Percentiles rank a stretch among this genome's conserved stretches.
Evolutionary conservation across 2,113 vertebrate species (phyloP).

Genomic region (Galemys pyrenaicus): DNA sequence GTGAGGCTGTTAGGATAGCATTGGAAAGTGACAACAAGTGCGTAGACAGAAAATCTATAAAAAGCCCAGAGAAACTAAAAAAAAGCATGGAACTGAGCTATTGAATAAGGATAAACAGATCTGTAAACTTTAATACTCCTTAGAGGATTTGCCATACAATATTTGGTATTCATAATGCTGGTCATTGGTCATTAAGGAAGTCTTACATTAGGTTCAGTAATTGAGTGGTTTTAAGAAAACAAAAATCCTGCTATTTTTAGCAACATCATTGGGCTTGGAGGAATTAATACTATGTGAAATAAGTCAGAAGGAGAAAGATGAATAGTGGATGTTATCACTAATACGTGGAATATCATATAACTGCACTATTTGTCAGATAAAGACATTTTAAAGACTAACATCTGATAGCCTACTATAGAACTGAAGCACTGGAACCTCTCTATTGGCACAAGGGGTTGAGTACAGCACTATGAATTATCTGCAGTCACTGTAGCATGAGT

Average conservation of each 20-base stretch:
- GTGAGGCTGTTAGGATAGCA: neutral
- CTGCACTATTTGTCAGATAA: no score
- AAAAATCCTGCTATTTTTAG: neutral
- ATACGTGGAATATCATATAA: no score
- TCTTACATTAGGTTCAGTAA: neutral
- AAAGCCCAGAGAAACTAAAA: neutral
- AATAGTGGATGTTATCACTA: no score
- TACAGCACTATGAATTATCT: no score
- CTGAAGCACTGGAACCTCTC: no score
- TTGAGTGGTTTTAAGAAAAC: neutral
- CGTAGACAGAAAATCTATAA: slow-evolving; percentile 52
- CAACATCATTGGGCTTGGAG: no score
- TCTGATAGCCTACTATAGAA: no score
- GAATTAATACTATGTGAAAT: no score
- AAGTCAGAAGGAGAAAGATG: no score
- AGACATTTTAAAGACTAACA: no score
- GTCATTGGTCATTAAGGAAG: neutral
- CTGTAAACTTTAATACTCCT: neutral
- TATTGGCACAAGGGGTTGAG: no score
- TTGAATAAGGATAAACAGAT: neutral
- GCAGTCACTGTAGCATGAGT: no score
- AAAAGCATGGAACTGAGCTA: neutral
- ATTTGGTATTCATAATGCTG: neutral
- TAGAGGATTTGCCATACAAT: neutral
- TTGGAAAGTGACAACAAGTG: neutral